These are phyloP conservation scores for Syrista parreyssii DNA, from an alignment of 2,888 invertebrate species.

Conservation along the genomic window DNA sequence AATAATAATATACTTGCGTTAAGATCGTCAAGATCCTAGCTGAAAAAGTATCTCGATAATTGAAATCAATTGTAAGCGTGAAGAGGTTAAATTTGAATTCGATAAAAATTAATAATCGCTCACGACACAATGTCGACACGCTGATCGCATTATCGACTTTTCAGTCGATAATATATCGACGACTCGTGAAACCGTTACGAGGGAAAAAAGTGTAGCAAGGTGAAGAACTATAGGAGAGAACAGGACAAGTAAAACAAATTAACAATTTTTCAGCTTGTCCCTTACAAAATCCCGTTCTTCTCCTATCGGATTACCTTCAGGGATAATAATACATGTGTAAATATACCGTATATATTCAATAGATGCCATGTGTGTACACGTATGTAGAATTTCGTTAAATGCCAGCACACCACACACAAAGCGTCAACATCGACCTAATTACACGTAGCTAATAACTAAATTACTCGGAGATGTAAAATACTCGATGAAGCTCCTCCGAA, in stretches of 20 bases:
- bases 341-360: conserved; percentile 1
- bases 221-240: background rate
- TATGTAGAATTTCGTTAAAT: conserved; percentile 15
- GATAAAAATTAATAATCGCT: background rate
- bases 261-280: background rate
- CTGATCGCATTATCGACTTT: background rate
- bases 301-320: background rate
- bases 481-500: background rate
- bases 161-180: background rate
- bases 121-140: background rate
- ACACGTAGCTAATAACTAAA: conserved; percentile 1
- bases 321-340: background rate
- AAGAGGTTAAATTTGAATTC: background rate
- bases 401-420: conserved; percentile 20
- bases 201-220: background rate
- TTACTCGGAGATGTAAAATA: background rate
- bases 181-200: background rate
- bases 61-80: background rate
- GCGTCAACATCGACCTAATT: conserved; percentile 16
- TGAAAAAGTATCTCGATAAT: background rate
- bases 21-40: background rate
- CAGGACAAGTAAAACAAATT: background rate
- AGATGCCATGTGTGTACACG: conserved; percentile 2
- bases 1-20: background rate
- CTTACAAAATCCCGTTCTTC: background rate